A percentile compares a stretch with the other conserved stretches of the same genome.
Evolutionary conservation across 2,888 invertebrate genomes (phyloP).

Genomic region (Orgyia antiqua): DNA sequence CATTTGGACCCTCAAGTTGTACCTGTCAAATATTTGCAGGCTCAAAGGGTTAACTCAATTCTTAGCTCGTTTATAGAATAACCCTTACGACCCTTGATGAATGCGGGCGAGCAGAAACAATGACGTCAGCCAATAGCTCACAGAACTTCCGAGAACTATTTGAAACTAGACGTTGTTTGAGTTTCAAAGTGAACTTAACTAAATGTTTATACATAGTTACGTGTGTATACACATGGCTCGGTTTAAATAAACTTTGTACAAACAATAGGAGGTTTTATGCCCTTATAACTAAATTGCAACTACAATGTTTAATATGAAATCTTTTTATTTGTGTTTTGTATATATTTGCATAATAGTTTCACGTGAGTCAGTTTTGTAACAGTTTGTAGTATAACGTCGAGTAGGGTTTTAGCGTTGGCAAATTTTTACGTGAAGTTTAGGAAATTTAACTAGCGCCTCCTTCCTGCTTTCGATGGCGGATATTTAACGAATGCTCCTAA

Average conservation of each 20-base stretch:
- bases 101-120: conserved; percentile 22
- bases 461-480: too few species aligned
- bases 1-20: conserved; percentile 17
- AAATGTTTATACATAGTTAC: conserved; percentile 11
- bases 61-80: conserved; percentile 36
- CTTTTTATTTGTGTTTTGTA: too few species aligned
- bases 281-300: too few species aligned
- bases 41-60: conserved; percentile 39
- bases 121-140: conserved; percentile 16
- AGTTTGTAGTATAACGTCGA: too few species aligned
- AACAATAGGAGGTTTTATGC: too few species aligned
- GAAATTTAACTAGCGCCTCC: too few species aligned
- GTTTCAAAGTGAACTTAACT: conserved; percentile 11
- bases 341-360: too few species aligned
- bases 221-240: background rate
- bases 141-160: conserved; percentile 17
- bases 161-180: conserved; percentile 12
- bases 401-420: too few species aligned
- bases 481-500: too few species aligned
- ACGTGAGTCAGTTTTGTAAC: too few species aligned
- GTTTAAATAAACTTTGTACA: background rate
- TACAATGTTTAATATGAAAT: too few species aligned
- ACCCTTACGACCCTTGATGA: conserved; percentile 35
- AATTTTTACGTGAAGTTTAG: too few species aligned
- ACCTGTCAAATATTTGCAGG: conserved; percentile 35